Base-by-base conservation (phyloP, 2,113 vertebrate genomes). In the Tyrannus savana region DNA sequence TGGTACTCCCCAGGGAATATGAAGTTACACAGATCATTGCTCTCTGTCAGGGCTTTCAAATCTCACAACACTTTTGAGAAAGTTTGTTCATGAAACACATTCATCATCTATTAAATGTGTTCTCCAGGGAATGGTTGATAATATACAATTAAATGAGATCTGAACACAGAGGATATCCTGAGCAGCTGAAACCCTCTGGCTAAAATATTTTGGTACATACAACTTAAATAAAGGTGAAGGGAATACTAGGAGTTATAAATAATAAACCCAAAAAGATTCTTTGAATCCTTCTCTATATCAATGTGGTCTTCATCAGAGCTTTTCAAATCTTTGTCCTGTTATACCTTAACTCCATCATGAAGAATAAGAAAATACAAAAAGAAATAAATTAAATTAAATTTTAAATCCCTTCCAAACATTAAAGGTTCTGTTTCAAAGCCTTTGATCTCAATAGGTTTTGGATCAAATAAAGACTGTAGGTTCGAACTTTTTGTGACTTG, bases 81-180 rank as follows among this genome's bases (percentile, higher is more conserved):
- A 73, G 84, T 91, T 95, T 91, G 62, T 76, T 93, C 59, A 7
- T 88, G 84, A 73, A 88, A 71, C 59, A 73, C 3, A 33, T 91
- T 96, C 14, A 6, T 95, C 66, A 42, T 94, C 75, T 93, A 44
- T 90, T 93, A 95, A 91, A 80, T 33, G 46, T 68, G 44, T 85
- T 97, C 89, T 94, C 89, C 72, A 56, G 91, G 84, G 96, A 95
- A 71, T 62, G 46, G 24, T 88, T 93, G 41, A 30, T 91, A 76
- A 94, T 95, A 92, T 39, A 88, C 91, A 96, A 95, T 94, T 96
- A 96, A 95, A 95, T 94, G 75, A 96, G 69, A 69, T 35, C 64
- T 95, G 93, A 96, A 67, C 59, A 89, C 76, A 87, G 75, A 19
- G 5, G 27, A 44, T 49, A 68, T 84, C 55, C 60, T 86, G 41